Evolutionary conservation across 2,113 vertebrate genomes (phyloP).

Genomic region (Dendrocopos noguchii): DNA sequence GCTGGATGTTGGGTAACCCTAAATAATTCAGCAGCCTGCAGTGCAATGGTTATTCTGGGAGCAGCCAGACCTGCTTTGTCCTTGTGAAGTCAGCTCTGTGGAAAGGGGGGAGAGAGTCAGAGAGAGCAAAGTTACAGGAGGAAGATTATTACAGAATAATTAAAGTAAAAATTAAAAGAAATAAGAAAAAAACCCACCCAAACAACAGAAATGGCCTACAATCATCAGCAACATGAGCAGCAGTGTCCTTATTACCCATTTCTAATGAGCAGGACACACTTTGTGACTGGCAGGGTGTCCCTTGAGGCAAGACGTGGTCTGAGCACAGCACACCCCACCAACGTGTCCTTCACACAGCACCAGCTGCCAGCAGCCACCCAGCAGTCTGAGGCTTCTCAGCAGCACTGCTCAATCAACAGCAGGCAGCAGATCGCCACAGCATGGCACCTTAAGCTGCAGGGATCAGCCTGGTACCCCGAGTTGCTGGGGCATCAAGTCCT

Average conservation of each 20-base stretch:
- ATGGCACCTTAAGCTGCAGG: not conserved
- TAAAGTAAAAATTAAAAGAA: not conserved
- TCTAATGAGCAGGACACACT: not conserved
- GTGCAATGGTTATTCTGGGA: fast-evolving
- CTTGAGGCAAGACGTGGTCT: fast-evolving
- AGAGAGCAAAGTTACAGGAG: not conserved
- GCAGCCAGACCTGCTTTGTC: not conserved
- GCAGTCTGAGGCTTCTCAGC: fast-evolving
- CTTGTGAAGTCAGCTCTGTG: fast-evolving
- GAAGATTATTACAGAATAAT: not conserved
- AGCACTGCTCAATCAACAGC: fast-evolving
- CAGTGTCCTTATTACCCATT: not conserved
- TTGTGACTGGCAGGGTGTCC: fast-evolving
- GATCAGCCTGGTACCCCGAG: fast-evolving
- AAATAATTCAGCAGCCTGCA: not conserved
- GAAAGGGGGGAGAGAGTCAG: not conserved
- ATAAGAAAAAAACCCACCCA: not conserved
- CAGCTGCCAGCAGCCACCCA: not conserved
- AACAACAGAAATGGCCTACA: not conserved
- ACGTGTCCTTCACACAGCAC: fast-evolving
- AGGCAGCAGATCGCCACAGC: not conserved
- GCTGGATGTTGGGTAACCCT: fast-evolving
- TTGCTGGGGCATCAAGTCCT: not conserved
- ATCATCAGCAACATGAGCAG: not conserved
- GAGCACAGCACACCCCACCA: not conserved